Evolutionary conservation across 2,113 vertebrate species (phyloP).

Genomic region (Edolisoma coerulescens): DNA sequence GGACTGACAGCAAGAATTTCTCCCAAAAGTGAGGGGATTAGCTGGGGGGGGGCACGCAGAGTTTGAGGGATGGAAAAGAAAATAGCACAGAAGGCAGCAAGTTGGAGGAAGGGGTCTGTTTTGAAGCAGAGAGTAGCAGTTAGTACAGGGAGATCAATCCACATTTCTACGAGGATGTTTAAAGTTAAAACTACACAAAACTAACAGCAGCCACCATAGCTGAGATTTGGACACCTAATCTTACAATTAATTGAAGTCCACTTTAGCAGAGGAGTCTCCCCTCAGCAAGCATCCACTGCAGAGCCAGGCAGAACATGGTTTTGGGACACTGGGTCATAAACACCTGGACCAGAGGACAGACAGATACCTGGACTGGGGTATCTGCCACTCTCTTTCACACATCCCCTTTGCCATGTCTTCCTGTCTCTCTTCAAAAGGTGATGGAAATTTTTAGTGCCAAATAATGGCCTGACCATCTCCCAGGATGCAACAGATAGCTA

Average conservation of each 20-base stretch:
- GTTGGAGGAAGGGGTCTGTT: neutral
- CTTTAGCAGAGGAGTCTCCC: neutral
- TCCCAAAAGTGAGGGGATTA: neutral
- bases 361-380: neutral
- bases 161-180: neutral
- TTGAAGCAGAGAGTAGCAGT: neutral
- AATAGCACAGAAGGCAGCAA: neutral
- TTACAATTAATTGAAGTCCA: neutral
- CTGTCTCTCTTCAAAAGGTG: neutral
- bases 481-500: neutral
- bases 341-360: neutral
- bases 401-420: neutral
- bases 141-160: neutral
- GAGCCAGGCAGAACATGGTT: neutral
- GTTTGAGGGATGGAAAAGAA: neutral
- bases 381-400: neutral
- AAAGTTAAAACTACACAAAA: neutral
- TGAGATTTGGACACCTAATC: neutral
- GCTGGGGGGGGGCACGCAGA: neutral
- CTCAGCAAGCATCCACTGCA: neutral
- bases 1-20: neutral
- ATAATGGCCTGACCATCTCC: neutral
- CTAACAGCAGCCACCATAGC: neutral
- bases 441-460: neutral
- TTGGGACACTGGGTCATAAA: neutral